phyloP scores from a whole-genome alignment of 2,797 vertebrate species.

The Acipenser ruthenus region DNA sequence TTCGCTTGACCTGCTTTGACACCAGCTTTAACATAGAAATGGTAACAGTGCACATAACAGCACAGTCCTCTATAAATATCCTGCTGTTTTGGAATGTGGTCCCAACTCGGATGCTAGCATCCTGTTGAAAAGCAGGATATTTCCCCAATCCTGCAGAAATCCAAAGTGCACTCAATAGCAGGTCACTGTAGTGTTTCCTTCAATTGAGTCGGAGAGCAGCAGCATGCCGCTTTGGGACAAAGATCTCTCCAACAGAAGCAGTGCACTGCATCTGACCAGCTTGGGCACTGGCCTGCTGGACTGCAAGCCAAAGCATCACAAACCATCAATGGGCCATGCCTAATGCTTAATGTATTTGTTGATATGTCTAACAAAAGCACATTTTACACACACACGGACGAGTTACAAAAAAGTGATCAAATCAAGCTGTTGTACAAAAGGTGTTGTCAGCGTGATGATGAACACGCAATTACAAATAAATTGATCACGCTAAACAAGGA shows the following conservation, averaged over 20 bases:
- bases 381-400: too few relatives aligned
- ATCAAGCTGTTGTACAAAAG: too few relatives aligned
- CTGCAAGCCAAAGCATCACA: too few relatives aligned
- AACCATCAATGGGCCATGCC: too few relatives aligned
- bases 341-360: too few relatives aligned
- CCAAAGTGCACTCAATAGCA: constrained; percentile 18
- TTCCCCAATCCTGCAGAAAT: not conserved
- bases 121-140: constrained; percentile 30
- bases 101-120: constrained; percentile 39
- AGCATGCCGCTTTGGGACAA: constrained; percentile 4
- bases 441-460: too few relatives aligned
- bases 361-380: too few relatives aligned
- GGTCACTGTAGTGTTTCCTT: constrained; percentile 38
- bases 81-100: constrained; percentile 30
- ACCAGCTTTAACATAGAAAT: not conserved
- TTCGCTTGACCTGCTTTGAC: too few relatives aligned
- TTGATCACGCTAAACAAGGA: too few relatives aligned
- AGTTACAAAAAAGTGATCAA: too few relatives aligned
- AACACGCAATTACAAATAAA: too few relatives aligned
- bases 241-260: not conserved
- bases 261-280: not conserved
- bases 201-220: constrained; percentile 28
- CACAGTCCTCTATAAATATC: constrained; percentile 37
- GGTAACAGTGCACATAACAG: constrained; percentile 25
- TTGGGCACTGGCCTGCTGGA: too few relatives aligned